These are phyloP conservation scores for Pseudochirops corinnae DNA, from an alignment of 2,797 vertebrate species.

Conservation along the genomic window DNA sequence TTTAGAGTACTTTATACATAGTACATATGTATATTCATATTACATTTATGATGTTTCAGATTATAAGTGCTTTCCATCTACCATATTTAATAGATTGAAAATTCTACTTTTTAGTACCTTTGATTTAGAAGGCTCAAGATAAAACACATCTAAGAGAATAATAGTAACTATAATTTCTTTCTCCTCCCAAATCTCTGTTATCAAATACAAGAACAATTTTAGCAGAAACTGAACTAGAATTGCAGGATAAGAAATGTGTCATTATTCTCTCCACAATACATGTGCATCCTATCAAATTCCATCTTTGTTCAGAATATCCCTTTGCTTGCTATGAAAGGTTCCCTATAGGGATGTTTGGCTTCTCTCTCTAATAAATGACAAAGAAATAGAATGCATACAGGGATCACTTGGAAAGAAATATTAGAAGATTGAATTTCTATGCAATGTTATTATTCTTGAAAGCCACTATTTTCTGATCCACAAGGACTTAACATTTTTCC, in stretches of 20 bases:
- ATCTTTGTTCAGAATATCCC: conserved; percentile 50
- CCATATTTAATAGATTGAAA: background rate
- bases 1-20: conserved; percentile 13
- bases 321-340: conserved; percentile 56
- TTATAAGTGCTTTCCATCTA: background rate
- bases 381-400: conserved; percentile 39
- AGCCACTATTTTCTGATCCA: conserved; percentile 62
- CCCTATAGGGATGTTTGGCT: conserved; percentile 66
- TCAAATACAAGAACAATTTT: conserved; percentile 34
- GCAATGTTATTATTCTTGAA: conserved; percentile 71
- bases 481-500: conserved; percentile 59
- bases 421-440: conserved; percentile 66
- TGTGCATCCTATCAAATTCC: conserved; percentile 28
- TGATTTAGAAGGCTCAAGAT: conserved; percentile 4
- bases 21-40: background rate
- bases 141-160: background rate
- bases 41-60: background rate
- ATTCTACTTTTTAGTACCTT: conserved; percentile 9
- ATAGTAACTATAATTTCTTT: background rate
- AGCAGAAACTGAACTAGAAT: conserved; percentile 18
- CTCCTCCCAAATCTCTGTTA: background rate
- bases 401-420: conserved; percentile 55
- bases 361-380: conserved; percentile 68
- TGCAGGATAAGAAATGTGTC: background rate
- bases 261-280: background rate